Evolutionary conservation across 2,113 vertebrate genomes (phyloP).

Genomic region (Sardina pilchardus): DNA sequence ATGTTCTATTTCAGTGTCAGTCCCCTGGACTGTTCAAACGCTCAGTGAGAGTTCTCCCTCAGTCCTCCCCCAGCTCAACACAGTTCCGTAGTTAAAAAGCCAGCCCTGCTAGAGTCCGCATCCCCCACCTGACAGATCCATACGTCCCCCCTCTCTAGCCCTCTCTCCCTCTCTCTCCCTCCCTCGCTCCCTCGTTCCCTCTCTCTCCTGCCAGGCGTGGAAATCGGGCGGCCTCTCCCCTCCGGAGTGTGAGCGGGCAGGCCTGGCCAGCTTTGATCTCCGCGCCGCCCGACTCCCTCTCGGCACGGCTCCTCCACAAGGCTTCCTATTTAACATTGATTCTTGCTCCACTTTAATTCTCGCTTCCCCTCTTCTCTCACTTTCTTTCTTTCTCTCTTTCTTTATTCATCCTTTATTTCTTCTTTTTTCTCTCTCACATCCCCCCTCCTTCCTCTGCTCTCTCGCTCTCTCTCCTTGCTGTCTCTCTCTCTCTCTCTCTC

Average conservation of each 20-base stretch:
- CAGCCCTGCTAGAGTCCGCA: not conserved
- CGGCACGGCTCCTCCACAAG: not conserved
- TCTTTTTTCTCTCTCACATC: too few species aligned
- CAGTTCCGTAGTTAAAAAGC: not conserved
- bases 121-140: not conserved
- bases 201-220: not conserved
- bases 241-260: not conserved
- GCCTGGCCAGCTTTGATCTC: not conserved
- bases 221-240: not conserved
- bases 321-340: conserved; percentile 8
- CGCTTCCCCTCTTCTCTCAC: not conserved
- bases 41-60: not conserved
- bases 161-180: not conserved
- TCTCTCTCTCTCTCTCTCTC: not conserved
- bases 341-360: not conserved
- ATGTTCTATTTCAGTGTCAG: not conserved
- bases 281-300: not conserved
- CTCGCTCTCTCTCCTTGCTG: not conserved
- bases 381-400: conserved; percentile 13
- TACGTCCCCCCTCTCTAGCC: not conserved
- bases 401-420: not conserved
- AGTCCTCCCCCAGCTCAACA: not conserved
- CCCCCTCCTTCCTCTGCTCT: conserved; percentile 13
- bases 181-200: not conserved
- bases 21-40: not conserved